phyloP scores from a whole-genome alignment of 2,113 vertebrate genomes.

The Gnathonemus echidnorhynchus region DNA sequence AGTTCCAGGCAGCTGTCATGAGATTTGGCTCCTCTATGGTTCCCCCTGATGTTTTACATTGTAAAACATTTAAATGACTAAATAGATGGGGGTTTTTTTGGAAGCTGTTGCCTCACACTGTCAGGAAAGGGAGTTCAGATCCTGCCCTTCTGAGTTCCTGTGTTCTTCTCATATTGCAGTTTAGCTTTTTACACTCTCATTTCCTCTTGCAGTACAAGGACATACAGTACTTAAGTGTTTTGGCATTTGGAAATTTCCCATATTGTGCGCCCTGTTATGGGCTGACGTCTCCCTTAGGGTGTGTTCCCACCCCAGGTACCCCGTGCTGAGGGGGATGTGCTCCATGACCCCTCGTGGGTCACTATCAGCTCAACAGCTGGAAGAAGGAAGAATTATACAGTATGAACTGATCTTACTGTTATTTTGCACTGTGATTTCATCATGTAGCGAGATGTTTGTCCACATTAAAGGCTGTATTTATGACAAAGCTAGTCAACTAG shows the following conservation, averaged over 20 bases:
- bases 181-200: not conserved
- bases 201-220: not conserved
- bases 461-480: not conserved
- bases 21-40: constrained; percentile 69
- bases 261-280: not conserved
- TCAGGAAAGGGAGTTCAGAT: not conserved
- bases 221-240: not conserved
- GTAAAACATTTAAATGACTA: not conserved
- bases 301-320: not conserved
- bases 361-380: not conserved
- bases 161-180: not conserved
- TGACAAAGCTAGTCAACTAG: not conserved
- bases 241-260: not conserved
- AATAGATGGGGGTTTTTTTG: not conserved
- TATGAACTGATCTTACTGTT: not conserved
- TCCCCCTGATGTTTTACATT: constrained; percentile 75
- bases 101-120: not conserved
- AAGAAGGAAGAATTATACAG: not conserved
- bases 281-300: not conserved
- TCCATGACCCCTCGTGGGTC: not conserved
- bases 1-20: constrained; percentile 57
- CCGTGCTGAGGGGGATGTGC: not conserved
- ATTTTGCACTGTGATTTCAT: not conserved
- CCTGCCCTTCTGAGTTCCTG: not conserved
- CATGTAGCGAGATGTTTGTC: not conserved